A percentile compares a stretch with the other conserved stretches of the same genome.
phyloP scores from a whole-genome alignment of 2,888 invertebrate genomes.

The Ophion ventricosus region DNA sequence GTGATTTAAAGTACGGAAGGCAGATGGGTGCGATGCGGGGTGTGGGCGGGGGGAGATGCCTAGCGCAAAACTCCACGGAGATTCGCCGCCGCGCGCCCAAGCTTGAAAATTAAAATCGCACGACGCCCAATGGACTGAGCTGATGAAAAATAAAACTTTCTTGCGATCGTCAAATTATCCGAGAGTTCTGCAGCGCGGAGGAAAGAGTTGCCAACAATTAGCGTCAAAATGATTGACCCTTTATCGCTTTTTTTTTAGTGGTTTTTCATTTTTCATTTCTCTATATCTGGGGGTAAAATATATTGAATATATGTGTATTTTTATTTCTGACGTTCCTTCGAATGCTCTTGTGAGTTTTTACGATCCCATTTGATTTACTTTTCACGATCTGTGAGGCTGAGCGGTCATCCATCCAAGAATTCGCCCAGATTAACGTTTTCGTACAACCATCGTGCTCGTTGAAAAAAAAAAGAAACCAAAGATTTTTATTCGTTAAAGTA shows the following conservation, averaged over 20 bases:
- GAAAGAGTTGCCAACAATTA: conserved; percentile 5
- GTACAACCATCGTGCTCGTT: neutral
- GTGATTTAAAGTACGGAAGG: conserved; percentile 52
- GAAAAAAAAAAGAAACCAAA: neutral
- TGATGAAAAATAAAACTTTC: conserved; percentile 3
- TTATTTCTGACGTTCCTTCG: neutral
- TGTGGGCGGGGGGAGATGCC: neutral
- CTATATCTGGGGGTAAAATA: neutral
- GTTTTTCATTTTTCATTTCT: neutral
- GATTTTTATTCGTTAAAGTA: neutral
- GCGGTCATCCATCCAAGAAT: neutral
- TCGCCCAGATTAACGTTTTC: neutral
- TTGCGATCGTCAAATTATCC: conserved; percentile 5
- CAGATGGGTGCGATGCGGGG: neutral
- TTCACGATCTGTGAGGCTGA: neutral
- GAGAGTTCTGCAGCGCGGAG: neutral
- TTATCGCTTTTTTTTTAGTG: neutral
- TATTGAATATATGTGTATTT: neutral
- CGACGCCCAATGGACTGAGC: conserved; percentile 5
- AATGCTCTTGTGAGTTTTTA: neutral
- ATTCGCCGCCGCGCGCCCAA: neutral
- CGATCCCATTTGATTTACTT: neutral
- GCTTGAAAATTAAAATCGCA: conserved; percentile 47
- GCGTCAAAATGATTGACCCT: neutral
- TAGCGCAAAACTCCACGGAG: neutral